These are phyloP conservation scores for Hyposoter dolosus DNA, from an alignment of 2,888 invertebrate species.

Conservation along the genomic window DNA sequence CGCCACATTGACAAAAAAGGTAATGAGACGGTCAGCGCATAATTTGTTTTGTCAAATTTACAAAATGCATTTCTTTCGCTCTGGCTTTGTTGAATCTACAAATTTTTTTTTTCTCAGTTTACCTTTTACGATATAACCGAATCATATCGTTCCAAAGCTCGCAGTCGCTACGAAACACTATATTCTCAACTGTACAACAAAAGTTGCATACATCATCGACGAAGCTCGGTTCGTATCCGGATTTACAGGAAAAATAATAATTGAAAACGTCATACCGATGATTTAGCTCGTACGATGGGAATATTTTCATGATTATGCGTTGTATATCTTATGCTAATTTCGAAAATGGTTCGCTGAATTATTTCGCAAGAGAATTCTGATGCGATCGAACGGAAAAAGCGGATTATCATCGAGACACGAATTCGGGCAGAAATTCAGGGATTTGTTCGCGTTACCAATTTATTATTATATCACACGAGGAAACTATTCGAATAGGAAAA, in stretches of 20 bases:
- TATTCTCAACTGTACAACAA: constrained; percentile 15
- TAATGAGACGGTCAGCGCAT: no score
- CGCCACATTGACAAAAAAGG: no score
- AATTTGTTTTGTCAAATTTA: no score
- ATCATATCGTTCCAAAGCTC: no score
- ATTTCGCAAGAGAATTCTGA: constrained; percentile 35
- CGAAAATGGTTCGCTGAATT: constrained; percentile 20
- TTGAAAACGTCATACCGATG: constrained; percentile 42
- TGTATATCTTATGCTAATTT: constrained; percentile 49
- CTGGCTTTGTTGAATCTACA: no score
- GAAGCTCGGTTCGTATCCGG: background rate
- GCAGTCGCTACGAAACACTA: constrained; percentile 4
- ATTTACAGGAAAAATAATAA: constrained; percentile 45
- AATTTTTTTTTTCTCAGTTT: no score
- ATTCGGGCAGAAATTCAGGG: constrained; percentile 15
- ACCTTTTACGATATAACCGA: no score
- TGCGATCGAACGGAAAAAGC: background rate
- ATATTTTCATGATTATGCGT: constrained; percentile 16
- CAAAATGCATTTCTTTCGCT: no score
- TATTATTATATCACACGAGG: background rate
- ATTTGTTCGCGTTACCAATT: background rate
- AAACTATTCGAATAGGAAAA: no score
- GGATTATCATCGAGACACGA: constrained; percentile 14
- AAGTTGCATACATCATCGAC: constrained; percentile 31
- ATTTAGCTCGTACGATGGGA: constrained; percentile 31